Base-by-base conservation (phyloP, 92 coral and sea anemone species). In the Bergia puertoricense region DNA sequence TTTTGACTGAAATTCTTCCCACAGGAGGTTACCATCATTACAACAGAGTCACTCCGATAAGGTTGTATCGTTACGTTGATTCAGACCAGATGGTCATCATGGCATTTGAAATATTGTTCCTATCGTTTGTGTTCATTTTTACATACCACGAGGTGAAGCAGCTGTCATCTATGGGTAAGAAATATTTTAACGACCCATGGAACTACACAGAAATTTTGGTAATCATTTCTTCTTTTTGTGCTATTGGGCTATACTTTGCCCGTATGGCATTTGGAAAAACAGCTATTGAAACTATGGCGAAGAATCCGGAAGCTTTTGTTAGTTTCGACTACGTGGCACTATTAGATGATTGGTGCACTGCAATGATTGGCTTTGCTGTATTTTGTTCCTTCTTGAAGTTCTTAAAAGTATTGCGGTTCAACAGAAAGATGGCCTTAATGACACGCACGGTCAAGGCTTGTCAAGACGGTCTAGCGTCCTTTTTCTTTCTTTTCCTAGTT, bases 1-100 rank as follows among this genome's bases (percentile, higher is more conserved):
- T 96, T 40, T 86, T 96, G 18, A 87, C 94, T 13, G 98, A 96
- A 79, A 74, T 96, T 67, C 84, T 92, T 48, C 96, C 98, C 0
- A 96, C 98, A 0, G 98, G 98, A 15, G 98, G 95, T 6, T 96
- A 92, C 77, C 67, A 88, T 81, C 98, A 92, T 57, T 96, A 90
- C 85, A 92, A 90, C 59, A 85, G 94, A 77, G 85, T 94, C 41
- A 44, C 89, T 37, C 90, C 96, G 74, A 74, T 96, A 38, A 90
- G 95, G 78, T 83, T 96, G 3, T 96, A 96, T 75, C 95, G 98
- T 65, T 96, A 96, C 77, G 86, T 83, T 9, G 98, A 97, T 1
- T 87, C 96, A 2, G 95, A 95, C 23, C 92, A 90, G 67, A 36
- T 91, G 39, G 90, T 91, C 37, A 65, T 96, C 11, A 96, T 96